phyloP scores from a whole-genome alignment of 2,888 invertebrate genomes.

The Adelognathus sp. region DNA sequence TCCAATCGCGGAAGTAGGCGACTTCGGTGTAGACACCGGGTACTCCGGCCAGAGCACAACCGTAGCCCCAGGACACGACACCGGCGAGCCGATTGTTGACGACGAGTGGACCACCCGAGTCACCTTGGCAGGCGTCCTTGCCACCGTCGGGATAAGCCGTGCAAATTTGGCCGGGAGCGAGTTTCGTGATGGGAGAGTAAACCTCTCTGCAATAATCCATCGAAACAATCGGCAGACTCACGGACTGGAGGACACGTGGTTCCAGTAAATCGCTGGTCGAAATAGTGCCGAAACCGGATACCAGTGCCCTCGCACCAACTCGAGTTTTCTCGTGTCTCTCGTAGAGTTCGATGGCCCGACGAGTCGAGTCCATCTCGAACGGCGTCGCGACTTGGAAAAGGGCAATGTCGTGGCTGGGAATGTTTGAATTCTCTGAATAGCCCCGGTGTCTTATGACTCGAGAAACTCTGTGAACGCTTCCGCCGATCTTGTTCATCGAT shows the following conservation, averaged over 20 bases:
- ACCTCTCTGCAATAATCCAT: slow-evolving; percentile 81
- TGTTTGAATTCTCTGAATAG: slow-evolving; percentile 72
- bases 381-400: slow-evolving; percentile 82
- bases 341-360: slow-evolving; percentile 81
- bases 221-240: slow-evolving; percentile 83
- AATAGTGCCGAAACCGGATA: too few relatives aligned
- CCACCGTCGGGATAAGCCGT: slow-evolving; percentile 84
- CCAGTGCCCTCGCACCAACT: too few relatives aligned
- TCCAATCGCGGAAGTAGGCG: slow-evolving; percentile 79
- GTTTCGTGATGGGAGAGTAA: slow-evolving; percentile 74
- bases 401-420: slow-evolving; percentile 82
- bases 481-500: slow-evolving; percentile 81
- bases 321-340: slow-evolving; percentile 71
- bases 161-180: slow-evolving; percentile 81
- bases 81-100: too few relatives aligned
- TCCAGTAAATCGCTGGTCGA: slow-evolving; percentile 34
- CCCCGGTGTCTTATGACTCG: slow-evolving; percentile 81
- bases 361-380: slow-evolving; percentile 80
- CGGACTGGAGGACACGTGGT: slow-evolving; percentile 80
- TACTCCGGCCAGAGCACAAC: slow-evolving; percentile 82
- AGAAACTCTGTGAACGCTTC: slow-evolving; percentile 81
- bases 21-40: too few relatives aligned
- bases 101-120: slow-evolving; percentile 72
- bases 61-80: slow-evolving; percentile 82
- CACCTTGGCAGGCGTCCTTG: slow-evolving; percentile 75